Base-by-base conservation (phyloP, 1,140 invertebrate species). In the Plodia interpunctella region DNA sequence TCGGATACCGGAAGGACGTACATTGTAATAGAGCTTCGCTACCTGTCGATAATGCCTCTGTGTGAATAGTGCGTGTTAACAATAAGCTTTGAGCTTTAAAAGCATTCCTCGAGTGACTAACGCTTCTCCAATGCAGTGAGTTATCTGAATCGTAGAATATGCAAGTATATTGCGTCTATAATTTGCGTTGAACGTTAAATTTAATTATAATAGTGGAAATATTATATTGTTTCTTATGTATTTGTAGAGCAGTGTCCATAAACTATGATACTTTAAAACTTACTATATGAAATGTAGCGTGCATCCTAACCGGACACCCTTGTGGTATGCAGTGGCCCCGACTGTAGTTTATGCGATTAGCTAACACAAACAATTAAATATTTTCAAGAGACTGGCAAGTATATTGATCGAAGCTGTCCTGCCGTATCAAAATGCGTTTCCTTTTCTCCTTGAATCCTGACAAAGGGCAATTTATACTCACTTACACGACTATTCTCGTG, bases 31-130 rank as follows among this genome's bases (percentile, higher is more conserved):
- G 68, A 72, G 73, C 73, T 80, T 76, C 70, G 76, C 83, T 88
- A 88, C 85, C 85, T 88, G 85, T 83, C 85, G 79, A 83, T 87
- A 85, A 86, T 80, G 72, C 76, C 8, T 76, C 73, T 74, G 83
- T 83, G 81, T 84, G 72, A 74, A 73, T 68, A 25, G 21, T 25
- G 21, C 21, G 72, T 15, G 68, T 75, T 67, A 74, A 72, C 78
- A 69, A 65, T 68, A 51, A 57, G 70, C 71, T 68, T 18, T 35
- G 51, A 60, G 44, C 55, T 72, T 76, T 78, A 77, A 76, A 78
- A 77, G 74, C 76, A 78, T 82, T 87, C 79, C 75, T 68, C 53
- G 54, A 68, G 77, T 80, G 71, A 70, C 65, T 74, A 71, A 74
- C 64, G 72, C 66, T 21, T n/a, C 2, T 13, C 13, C 20, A 25